Evolutionary conservation across 2,888 invertebrate species (phyloP).

Genomic region (Microctonus brassicae): DNA sequence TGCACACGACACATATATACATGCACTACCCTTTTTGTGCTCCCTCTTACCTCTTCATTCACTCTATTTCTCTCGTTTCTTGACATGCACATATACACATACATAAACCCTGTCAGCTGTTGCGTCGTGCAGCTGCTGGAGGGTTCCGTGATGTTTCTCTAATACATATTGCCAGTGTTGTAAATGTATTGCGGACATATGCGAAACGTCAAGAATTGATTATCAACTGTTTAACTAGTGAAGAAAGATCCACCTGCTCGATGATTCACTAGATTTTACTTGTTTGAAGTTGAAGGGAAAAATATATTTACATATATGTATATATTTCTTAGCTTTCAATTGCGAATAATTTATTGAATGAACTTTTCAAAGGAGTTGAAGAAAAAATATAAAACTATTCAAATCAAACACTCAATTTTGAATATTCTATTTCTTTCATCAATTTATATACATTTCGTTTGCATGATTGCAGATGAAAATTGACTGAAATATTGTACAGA

Average conservation of each 20-base stretch:
- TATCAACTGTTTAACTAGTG: not conserved
- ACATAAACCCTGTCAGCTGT: constrained; percentile 57
- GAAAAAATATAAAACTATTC: not conserved
- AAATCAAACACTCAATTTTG: not conserved
- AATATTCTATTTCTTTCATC: not conserved
- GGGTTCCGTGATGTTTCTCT: constrained; percentile 9
- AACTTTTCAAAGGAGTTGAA: not conserved
- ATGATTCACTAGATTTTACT: not conserved
- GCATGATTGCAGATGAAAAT: not conserved
- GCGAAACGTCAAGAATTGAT: constrained; percentile 9
- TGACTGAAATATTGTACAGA: too few species aligned
- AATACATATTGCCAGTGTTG: constrained; percentile 6
- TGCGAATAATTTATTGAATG: not conserved
- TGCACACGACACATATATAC: constrained; percentile 7
- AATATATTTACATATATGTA: too few species aligned
- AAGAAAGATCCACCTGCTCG: not conserved
- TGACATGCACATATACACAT: constrained; percentile 28
- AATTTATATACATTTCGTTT: not conserved
- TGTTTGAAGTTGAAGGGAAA: too few species aligned
- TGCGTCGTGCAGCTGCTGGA: constrained; percentile 56
- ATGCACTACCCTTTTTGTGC: not conserved
- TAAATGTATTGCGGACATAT: constrained; percentile 2
- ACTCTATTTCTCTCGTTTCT: constrained; percentile 9
- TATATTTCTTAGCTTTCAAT: not conserved
- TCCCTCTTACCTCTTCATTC: not conserved